Evolutionary conservation across 2,113 vertebrate species (phyloP).

Genomic region (Prolemur simus): DNA sequence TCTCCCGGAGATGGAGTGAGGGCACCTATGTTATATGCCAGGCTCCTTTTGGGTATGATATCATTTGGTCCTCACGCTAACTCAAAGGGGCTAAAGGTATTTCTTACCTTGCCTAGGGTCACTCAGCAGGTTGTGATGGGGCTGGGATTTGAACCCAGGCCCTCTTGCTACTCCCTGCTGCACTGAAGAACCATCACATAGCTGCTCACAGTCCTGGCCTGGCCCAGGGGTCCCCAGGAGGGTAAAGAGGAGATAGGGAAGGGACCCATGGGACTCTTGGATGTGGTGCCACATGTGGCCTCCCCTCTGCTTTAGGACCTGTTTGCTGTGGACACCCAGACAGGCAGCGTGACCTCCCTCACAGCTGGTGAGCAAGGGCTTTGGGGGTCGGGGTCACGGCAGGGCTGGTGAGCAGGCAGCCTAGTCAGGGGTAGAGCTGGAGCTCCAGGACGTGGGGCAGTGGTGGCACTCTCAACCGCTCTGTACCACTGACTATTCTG

Average conservation of each 20-base stretch:
- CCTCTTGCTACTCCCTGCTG: not conserved
- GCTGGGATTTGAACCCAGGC: not conserved
- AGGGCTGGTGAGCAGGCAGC: not conserved
- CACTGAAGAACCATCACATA: not conserved
- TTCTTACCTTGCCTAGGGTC: not conserved
- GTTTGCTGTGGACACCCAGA: constrained; percentile 82
- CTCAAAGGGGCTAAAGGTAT: not conserved
- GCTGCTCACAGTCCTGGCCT: not conserved
- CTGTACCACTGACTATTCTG: not conserved
- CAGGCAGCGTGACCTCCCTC: constrained; percentile 74
- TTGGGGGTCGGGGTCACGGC: not conserved
- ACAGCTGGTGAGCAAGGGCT: constrained; percentile 76
- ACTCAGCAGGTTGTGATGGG: not conserved
- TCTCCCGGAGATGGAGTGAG: not conserved
- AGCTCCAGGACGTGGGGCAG: not conserved
- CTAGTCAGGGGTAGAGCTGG: not conserved
- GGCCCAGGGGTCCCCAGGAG: not conserved
- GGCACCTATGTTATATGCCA: too few species aligned
- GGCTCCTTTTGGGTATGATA: not conserved
- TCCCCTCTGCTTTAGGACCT: constrained; percentile 80
- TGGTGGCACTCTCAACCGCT: not conserved
- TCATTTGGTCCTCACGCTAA: not conserved
- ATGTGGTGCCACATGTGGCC: not conserved
- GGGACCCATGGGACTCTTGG: not conserved
- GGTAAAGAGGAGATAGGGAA: not conserved